Base-by-base conservation (phyloP, 2,888 invertebrate species). In the Cacoxenus indagator region DNA sequence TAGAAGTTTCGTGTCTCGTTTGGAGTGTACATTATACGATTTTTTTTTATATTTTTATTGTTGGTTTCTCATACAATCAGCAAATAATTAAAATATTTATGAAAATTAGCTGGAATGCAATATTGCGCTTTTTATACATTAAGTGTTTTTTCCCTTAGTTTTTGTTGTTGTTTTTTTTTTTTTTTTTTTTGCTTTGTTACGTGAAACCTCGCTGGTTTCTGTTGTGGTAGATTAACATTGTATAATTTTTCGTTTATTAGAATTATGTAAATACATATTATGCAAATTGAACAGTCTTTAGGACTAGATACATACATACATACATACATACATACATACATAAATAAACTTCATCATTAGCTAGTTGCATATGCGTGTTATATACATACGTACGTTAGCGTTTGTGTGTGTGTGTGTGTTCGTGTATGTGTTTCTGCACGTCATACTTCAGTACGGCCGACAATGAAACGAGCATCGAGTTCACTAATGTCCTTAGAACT, bases 281-380 rank as follows among this genome's bases (percentile, higher is more conserved):
- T 57, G 57, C 29, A 57, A 57, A 27, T 62, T 6, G 67, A 72
- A 74, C 81, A 79, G 79, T 82, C 79, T 81, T 79, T 82, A 78
- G 74, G 73, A 73, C 71, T 73, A 71, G 67, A 66, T 73, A 67
- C 27, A 45, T 75, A n/a, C n/a, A n/a, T n/a, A n/a, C n/a, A n/a
- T n/a, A n/a, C n/a, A n/a, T n/a, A n/a, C n/a, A n/a, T n/a, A n/a
- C n/a, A n/a, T n/a, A n/a, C n/a, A n/a, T n/a, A n/a, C n/a, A n/a
- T n/a, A n/a, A n/a, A n/a, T n/a, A n/a, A 64, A 26, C 64, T 14
- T 48, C 19, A 27, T 29, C 31, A 59, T 59, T 59, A n/a, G 59
- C 62, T 69, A 55, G 48, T 37, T 64, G 57, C 67, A 61, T 72
- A 75, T 43, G 64, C 65, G 69, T 8, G 67, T 67, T 66, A 31